Conservation (phyloP, 2,797 vertebrate species). For the Uromys caudimaculatus region DNA sequence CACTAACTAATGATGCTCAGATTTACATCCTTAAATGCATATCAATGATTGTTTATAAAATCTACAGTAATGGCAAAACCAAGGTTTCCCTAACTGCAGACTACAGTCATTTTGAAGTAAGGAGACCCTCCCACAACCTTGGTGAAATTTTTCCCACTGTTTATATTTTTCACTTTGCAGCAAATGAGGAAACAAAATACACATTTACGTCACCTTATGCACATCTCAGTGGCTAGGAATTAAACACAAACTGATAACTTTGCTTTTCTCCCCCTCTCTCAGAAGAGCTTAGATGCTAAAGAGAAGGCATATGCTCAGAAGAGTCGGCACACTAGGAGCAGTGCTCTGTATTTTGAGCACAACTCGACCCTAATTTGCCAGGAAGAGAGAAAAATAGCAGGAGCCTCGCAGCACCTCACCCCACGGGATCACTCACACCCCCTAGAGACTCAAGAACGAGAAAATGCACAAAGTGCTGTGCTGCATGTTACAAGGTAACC, state of each 20-base stretch:
- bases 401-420: slow-evolving; percentile 61
- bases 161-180: slow-evolving; percentile 75
- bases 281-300: slow-evolving; percentile 72
- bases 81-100: slow-evolving; percentile 46
- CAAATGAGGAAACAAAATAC: slow-evolving; percentile 74
- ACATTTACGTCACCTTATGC: slow-evolving; percentile 65
- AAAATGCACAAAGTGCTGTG: slow-evolving; percentile 69
- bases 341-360: slow-evolving; percentile 65
- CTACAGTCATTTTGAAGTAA: slow-evolving; percentile 64
- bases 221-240: slow-evolving; percentile 79
- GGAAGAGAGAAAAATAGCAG: not conserved
- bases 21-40: slow-evolving; percentile 69
- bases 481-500: slow-evolving; percentile 78
- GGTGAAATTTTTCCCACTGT: slow-evolving; percentile 75
- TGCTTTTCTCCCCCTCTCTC: not conserved
- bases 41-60: slow-evolving; percentile 74
- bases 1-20: slow-evolving; percentile 73
- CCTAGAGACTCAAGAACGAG: slow-evolving; percentile 70
- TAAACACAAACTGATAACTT: slow-evolving; percentile 76
- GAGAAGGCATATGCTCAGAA: slow-evolving; percentile 77
- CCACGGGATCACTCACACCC: slow-evolving; percentile 64
- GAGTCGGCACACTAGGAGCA: slow-evolving; percentile 54
- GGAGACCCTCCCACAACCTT: slow-evolving; percentile 70
- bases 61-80: slow-evolving; percentile 68
- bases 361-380: slow-evolving; percentile 66